These are phyloP conservation scores for Aplochiton taeniatus DNA, from an alignment of 2,797 vertebrate genomes.

Conservation along the genomic window DNA sequence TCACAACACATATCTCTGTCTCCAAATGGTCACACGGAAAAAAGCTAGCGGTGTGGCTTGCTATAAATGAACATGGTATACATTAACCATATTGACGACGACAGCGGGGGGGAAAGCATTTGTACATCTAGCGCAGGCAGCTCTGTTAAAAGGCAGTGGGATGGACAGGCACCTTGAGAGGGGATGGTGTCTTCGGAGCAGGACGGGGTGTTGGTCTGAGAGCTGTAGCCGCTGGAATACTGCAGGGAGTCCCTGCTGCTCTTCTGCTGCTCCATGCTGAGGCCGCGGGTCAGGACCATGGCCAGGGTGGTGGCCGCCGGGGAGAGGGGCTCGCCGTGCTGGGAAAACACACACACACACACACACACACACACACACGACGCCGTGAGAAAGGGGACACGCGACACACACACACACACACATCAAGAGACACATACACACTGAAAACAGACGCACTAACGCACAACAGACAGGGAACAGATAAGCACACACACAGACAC, in stretches of 20 bases:
- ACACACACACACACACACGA: slow-evolving; percentile 15
- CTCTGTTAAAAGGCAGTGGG: too few relatives aligned
- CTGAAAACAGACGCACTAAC: slow-evolving; percentile 1
- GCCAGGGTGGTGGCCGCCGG: slow-evolving; percentile 92
- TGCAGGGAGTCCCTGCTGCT: slow-evolving; percentile 97
- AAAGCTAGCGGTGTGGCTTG: too few relatives aligned
- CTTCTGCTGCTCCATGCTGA: slow-evolving; percentile 96
- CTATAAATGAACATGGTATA: too few relatives aligned
- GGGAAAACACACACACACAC: slow-evolving; percentile 30
- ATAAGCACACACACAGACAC: slow-evolving; percentile 24
- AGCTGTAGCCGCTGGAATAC: slow-evolving; percentile 97
- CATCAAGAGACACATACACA: neutral
- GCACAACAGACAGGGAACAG: slow-evolving; percentile 15
- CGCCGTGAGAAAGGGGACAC: slow-evolving; percentile 24
- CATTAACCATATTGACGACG: too few relatives aligned
- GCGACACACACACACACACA: slow-evolving; percentile 1
- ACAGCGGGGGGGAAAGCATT: too few relatives aligned
- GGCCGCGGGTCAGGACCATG: slow-evolving; percentile 94
- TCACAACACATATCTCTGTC: too few relatives aligned
- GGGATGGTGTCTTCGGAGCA: slow-evolving; percentile 98
- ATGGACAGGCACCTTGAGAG: slow-evolving; percentile 84
- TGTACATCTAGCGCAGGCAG: too few relatives aligned
- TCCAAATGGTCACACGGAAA: too few relatives aligned
- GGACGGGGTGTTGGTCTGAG: slow-evolving; percentile 94
- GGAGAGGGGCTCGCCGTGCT: slow-evolving; percentile 91